A percentile compares a stretch with the other conserved stretches of the same genome.
Evolutionary conservation across 2,797 vertebrate genomes (phyloP).

Genomic region (Triplophysa bombifrons): DNA sequence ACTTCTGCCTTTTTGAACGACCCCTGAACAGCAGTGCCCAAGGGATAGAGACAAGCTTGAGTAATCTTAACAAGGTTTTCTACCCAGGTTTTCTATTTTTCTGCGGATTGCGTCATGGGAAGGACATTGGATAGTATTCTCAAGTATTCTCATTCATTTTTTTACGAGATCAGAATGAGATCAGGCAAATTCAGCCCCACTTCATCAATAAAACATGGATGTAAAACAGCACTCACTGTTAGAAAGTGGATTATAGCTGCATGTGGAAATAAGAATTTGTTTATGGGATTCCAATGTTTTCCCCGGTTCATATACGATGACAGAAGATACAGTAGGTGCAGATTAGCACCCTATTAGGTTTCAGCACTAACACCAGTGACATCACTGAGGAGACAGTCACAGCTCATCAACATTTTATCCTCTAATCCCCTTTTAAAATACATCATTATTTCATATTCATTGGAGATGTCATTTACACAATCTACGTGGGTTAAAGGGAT

Average conservation of each 20-base stretch:
- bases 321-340: constrained; percentile 16
- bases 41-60: constrained; percentile 52
- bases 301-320: not conserved
- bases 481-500: too few relatives aligned
- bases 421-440: not conserved
- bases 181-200: constrained; percentile 30
- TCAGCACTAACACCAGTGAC: constrained; percentile 44
- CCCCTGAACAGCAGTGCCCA: not conserved
- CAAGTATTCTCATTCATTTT: not conserved
- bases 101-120: constrained; percentile 45
- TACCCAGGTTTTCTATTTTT: constrained; percentile 47
- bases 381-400: constrained; percentile 26
- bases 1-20: constrained; percentile 6
- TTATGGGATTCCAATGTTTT: not conserved
- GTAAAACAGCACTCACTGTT: constrained; percentile 18
- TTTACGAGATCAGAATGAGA: constrained; percentile 42
- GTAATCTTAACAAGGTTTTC: constrained; percentile 57
- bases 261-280: constrained; percentile 23
- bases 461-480: too few relatives aligned
- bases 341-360: constrained; percentile 47
- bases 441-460: constrained; percentile 7
- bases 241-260: constrained; percentile 27
- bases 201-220: constrained; percentile 18
- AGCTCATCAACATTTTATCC: constrained; percentile 40
- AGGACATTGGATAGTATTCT: constrained; percentile 3